Base-by-base conservation (phyloP, 2,797 vertebrate genomes). In the Chelidonichthys spinosus region DNA sequence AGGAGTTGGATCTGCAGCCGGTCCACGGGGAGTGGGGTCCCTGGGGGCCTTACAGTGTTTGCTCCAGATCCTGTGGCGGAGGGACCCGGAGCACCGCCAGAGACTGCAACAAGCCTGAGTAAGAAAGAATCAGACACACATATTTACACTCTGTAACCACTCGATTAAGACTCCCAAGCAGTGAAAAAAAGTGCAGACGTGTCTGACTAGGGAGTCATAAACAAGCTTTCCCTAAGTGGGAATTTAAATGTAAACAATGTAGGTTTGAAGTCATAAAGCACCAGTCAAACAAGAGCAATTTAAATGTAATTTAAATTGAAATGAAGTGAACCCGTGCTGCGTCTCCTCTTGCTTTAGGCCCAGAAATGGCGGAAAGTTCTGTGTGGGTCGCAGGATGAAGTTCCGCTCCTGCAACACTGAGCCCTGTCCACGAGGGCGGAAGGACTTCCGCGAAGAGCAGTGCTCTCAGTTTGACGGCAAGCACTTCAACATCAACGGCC, bases 371-470 rank as follows among this genome's bases (percentile, higher is more conserved):
- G 98, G 98, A 37, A 97, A 93, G 77, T 99, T 97, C 89, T 99
- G 98, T 66, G 96, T 99, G 70, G 98, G 98, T 75, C 97, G 97
- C 73, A 95, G 97, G 87, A 98, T 98, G 97, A 99, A 97, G 88
- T 99, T 99, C 93, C 96, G 96, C 52, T 99, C 98, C 0, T 99
- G 98, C 93, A 98, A 96, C 85, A 98, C 96, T 47, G 97, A 97
- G 89, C 95, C 96, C 0, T 99, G 98, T 92, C 96, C 97, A 13
- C 95, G 96, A 81, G 97, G 95, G 72, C 92, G 73, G 78, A 95
- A 94, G 84, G 97, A 98, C 79, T 99, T 99, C 87, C 95, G 98
- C 0, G 97, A 97, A 74, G 96, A 97, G 58, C 98, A 99, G 85
- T 99, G 98, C 86, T 96, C 97, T 64, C 95, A 97, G 25, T 99